These are phyloP conservation scores for Uloborus plumipes DNA, from an alignment of 2,888 invertebrate genomes.

Conservation along the genomic window DNA sequence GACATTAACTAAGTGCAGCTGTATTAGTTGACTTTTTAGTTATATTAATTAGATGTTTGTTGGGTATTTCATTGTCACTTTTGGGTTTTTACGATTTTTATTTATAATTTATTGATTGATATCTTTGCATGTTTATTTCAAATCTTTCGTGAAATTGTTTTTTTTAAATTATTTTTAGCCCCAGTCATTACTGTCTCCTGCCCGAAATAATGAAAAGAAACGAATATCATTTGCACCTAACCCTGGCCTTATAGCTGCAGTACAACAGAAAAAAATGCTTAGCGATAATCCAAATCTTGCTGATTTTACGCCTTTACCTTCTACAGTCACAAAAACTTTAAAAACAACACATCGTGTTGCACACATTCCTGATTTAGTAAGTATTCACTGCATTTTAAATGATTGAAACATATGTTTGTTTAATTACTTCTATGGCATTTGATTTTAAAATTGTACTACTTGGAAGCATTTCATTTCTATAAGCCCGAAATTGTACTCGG, in stretches of 20 bases:
- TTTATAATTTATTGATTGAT: no score
- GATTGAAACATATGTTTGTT: no score
- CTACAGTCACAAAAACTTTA: conserved; percentile 79
- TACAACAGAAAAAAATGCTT: conserved; percentile 15
- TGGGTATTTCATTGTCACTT: no score
- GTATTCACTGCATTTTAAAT: conserved; percentile 5
- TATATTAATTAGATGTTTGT: no score
- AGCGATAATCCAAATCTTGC: background rate
- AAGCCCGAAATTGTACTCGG: no score
- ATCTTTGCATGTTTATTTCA: no score
- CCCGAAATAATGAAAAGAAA: conserved; percentile 69
- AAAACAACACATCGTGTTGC: conserved; percentile 71
- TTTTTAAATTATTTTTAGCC: background rate
- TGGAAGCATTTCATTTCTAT: no score
- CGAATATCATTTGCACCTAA: conserved; percentile 86
- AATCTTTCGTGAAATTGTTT: background rate
- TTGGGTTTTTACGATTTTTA: no score
- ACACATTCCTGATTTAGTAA: conserved; percentile 70
- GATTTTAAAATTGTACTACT: no score
- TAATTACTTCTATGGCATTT: no score
- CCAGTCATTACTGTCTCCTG: background rate
- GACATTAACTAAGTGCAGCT: no score
- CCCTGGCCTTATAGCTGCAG: conserved; percentile 30
- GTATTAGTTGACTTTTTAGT: no score
- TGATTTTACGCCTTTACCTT: conserved; percentile 74